Evolutionary conservation across 2,888 invertebrate genomes (phyloP).

Genomic region (Cheilosia urbana): DNA sequence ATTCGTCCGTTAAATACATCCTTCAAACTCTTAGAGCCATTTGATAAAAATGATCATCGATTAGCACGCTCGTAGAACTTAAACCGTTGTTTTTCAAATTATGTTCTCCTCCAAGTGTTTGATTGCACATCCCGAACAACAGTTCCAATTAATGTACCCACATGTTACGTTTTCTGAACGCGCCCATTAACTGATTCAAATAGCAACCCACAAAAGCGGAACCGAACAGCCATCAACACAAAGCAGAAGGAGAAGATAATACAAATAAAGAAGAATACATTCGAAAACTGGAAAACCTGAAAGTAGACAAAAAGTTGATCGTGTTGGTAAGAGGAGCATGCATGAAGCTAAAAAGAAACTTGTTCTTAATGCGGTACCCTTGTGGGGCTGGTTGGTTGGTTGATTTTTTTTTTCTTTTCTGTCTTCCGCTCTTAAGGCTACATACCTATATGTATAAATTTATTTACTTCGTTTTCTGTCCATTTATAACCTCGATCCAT

Average conservation of each 20-base stretch:
- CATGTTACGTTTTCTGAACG: neutral
- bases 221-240: neutral
- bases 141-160: neutral
- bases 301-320: slow-evolving; percentile 11
- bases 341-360: slow-evolving; percentile 6
- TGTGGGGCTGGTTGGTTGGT: slow-evolving; percentile 10
- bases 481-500: slow-evolving; percentile 30
- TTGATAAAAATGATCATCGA: no score
- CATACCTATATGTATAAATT: neutral
- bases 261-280: slow-evolving; percentile 14
- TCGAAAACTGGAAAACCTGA: slow-evolving; percentile 10
- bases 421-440: neutral
- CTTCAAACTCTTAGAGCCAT: no score
- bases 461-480: slow-evolving; percentile 4
- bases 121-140: no score
- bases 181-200: neutral
- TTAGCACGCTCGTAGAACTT: no score
- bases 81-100: no score
- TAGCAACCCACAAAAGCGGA: neutral
- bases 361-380: slow-evolving; percentile 16
- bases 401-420: neutral
- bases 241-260: slow-evolving; percentile 3
- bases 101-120: no score
- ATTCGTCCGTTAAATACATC: no score
- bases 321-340: slow-evolving; percentile 10